phyloP scores from a whole-genome alignment of 2,888 invertebrate species.

The Autographa pulchrina region DNA sequence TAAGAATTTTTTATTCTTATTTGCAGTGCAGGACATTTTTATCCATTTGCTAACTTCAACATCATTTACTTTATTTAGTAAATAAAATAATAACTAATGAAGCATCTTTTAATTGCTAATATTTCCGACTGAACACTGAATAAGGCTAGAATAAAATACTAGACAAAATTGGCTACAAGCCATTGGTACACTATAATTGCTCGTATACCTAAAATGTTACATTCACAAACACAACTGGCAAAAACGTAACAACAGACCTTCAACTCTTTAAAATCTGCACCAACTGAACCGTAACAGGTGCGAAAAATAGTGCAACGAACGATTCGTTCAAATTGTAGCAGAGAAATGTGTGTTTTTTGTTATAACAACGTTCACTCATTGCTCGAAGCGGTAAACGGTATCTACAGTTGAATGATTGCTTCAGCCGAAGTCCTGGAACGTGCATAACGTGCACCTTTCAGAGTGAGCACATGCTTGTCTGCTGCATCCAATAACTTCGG shows the following conservation, averaged over 20 bases:
- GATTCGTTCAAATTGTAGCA: conserved; percentile 14
- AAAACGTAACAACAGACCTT: conserved; percentile 11
- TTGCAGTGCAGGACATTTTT: too few relatives aligned
- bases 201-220: conserved; percentile 7
- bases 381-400: conserved; percentile 5
- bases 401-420: conserved; percentile 56
- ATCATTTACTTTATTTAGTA: too few relatives aligned
- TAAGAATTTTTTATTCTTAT: too few relatives aligned
- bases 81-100: too few relatives aligned
- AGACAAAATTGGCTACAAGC: neutral
- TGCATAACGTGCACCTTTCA: conserved; percentile 47
- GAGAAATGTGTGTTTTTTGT: conserved; percentile 14
- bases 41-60: too few relatives aligned
- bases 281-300: conserved; percentile 6
- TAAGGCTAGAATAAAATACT: neutral
- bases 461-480: conserved; percentile 17
- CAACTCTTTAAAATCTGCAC: conserved; percentile 3
- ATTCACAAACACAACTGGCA: conserved; percentile 8
- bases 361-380: conserved; percentile 4
- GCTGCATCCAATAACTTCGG: conserved; percentile 48
- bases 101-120: too few relatives aligned
- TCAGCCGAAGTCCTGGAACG: conserved; percentile 49
- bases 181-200: neutral
- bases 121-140: too few relatives aligned
- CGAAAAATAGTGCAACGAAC: neutral